These are phyloP conservation scores for Amphimedon queenslandica DNA, from an alignment of 37 sponge, comb jelly and placozoan species.

Conservation along the genomic window DNA sequence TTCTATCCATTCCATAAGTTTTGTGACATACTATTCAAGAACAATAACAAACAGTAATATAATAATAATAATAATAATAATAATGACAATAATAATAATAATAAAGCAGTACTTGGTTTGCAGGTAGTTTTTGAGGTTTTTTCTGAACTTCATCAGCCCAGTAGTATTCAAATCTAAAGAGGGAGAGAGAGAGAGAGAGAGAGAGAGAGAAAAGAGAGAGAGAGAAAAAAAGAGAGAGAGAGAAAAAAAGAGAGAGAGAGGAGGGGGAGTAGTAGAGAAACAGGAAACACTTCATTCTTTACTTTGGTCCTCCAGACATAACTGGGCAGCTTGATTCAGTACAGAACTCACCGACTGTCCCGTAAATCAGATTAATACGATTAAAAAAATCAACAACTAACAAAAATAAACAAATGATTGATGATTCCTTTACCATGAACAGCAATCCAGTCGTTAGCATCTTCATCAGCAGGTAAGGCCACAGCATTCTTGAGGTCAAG, in stretches of 20 bases:
- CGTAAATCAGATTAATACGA: conserved; percentile 90
- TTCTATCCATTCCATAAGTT: conserved; percentile 88
- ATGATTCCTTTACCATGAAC: conserved; percentile 64
- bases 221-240: background rate
- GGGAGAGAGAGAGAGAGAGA: background rate
- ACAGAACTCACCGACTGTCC: conserved; percentile 76
- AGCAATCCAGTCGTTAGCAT: conserved; percentile 87
- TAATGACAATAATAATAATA: background rate
- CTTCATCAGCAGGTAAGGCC: conserved; percentile 65
- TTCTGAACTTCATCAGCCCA: conserved; percentile 90
- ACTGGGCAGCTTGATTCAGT: conserved; percentile 69
- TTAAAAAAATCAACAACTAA: conserved; percentile 95
- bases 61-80: background rate
- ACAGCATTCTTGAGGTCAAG: conserved; percentile 79
- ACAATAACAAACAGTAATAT: background rate
- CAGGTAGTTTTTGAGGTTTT: conserved; percentile 78
- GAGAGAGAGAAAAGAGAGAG: background rate
- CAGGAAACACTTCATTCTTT: background rate
- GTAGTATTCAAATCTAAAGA: conserved; percentile 72
- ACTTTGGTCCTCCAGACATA: conserved; percentile 94
- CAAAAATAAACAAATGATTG: too few species aligned
- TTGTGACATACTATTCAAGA: conserved; percentile 59
- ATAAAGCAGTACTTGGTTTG: conserved; percentile 12
- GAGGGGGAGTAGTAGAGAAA: background rate
- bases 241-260: background rate